Evolutionary conservation across 2,113 vertebrate species (phyloP), one percentile per base, ranked within the genome.

Genomic region (Indicator indicator): DNA sequence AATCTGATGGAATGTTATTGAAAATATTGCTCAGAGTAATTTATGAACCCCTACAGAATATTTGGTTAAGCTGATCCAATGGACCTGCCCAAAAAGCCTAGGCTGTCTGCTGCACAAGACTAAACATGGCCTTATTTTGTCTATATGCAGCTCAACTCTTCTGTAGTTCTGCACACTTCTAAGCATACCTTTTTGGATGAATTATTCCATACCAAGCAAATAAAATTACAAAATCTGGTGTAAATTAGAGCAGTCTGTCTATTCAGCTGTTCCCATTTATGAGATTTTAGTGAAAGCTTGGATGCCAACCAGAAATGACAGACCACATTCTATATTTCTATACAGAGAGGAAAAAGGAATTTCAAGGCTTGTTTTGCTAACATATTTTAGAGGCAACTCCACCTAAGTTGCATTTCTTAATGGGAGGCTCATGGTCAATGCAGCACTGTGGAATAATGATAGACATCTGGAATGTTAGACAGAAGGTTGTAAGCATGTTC

Each of bases 201-300:
- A 69, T 65, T 74, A 65, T 82, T 90, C 88, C 63, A 92, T 94
- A 93, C 73, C 67, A 88, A 75, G 88, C 75, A 95, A 94, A 95
- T 83, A 77, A 95, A 94, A 93, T 95, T 81, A 74, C 59, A 30
- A 86, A 86, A 54, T 83, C 93, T 97, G 92, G 63, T 95, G 94
- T 95, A 81, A 95, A 94, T 96, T 94, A 96, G 70, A 96, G 88
- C 83, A 95, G 94, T 90, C 90, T 95, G 96, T 93, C 95, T 96
- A 79, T 93, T 96, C 94, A 96, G 91, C 94, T 95, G 95, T 79
- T 95, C 88, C 69, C 80, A 86, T 90, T 95, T 95, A 95, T 91
- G 91, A 90, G 96, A 94, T 91, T 94, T 95, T 81, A 93, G 95
- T 94, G 93, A 95, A 81, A 75, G 80, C 80, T 86, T 96, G 94